Evolutionary conservation across 2,797 vertebrate genomes (phyloP).

Genomic region (Rhabdomys pumilio): DNA sequence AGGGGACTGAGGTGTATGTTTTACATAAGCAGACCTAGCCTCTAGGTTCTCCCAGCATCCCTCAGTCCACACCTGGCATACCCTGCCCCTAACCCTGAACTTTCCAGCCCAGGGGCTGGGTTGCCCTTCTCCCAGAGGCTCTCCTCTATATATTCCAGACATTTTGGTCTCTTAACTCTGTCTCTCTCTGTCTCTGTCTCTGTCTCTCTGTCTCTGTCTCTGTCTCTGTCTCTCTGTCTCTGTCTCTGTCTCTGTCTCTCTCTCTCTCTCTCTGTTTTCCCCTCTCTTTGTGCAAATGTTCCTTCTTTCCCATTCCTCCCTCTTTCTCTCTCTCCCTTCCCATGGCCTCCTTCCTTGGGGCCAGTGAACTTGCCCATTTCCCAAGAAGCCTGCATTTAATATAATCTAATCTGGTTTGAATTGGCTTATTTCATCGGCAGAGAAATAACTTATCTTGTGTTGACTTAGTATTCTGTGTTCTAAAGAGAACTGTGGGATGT

Average conservation of each 20-base stretch:
- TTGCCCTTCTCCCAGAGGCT: background rate
- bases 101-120: background rate
- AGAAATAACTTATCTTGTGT: background rate
- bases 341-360: background rate
- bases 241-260: too few species aligned
- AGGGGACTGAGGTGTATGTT: background rate
- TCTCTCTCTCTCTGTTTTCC: too few species aligned
- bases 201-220: too few species aligned
- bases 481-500: background rate
- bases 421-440: background rate
- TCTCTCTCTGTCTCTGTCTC: too few species aligned
- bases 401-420: background rate
- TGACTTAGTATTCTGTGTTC: background rate
- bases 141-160: background rate
- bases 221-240: too few species aligned
- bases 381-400: background rate
- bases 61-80: too few species aligned
- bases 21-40: background rate
- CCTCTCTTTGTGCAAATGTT: background rate
- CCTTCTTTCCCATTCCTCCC: too few species aligned
- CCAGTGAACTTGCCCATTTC: background rate
- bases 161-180: background rate
- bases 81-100: background rate
- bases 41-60: background rate
- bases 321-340: background rate